phyloP scores from a whole-genome alignment of 2,113 vertebrate genomes.

The Scortum barcoo region DNA sequence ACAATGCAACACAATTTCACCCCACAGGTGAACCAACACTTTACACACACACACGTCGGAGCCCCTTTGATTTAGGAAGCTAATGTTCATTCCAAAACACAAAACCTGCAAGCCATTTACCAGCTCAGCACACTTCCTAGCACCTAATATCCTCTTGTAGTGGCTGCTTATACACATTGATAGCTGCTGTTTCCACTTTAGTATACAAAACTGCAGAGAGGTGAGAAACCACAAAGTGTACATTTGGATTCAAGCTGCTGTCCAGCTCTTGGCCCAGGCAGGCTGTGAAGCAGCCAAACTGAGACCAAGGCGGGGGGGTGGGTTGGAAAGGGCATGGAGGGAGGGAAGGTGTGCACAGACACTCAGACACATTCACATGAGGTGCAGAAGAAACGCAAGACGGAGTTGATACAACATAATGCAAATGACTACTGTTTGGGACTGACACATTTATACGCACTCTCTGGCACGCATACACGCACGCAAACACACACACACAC shows the following conservation, averaged over 20 bases:
- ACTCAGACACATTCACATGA: background rate
- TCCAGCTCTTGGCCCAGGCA: constrained; percentile 32
- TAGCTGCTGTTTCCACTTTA: constrained; percentile 15
- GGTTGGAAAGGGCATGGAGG: constrained; percentile 1
- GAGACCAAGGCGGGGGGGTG: constrained; percentile 8
- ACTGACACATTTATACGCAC: constrained; percentile 6
- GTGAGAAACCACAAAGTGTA: constrained; percentile 34
- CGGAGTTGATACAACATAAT: constrained; percentile 41
- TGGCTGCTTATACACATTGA: background rate
- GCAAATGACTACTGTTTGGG: constrained; percentile 43
- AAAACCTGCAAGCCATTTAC: background rate
- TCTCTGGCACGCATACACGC: background rate
- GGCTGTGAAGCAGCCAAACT: constrained; percentile 33
- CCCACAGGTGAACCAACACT: background rate
- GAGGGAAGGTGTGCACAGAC: background rate
- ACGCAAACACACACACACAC: constrained; percentile 20
- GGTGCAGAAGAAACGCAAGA: constrained; percentile 17
- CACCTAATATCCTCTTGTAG: background rate
- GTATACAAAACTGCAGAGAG: constrained; percentile 19
- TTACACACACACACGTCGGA: background rate
- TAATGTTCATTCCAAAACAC: constrained; percentile 5
- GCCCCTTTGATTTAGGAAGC: background rate
- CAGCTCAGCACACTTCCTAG: background rate
- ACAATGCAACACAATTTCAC: background rate
- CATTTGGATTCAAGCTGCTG: constrained; percentile 39